A percentile compares a stretch with the other conserved stretches of the same genome.
phyloP scores from a whole-genome alignment of 2,113 vertebrate genomes.

The Balaeniceps rex region DNA sequence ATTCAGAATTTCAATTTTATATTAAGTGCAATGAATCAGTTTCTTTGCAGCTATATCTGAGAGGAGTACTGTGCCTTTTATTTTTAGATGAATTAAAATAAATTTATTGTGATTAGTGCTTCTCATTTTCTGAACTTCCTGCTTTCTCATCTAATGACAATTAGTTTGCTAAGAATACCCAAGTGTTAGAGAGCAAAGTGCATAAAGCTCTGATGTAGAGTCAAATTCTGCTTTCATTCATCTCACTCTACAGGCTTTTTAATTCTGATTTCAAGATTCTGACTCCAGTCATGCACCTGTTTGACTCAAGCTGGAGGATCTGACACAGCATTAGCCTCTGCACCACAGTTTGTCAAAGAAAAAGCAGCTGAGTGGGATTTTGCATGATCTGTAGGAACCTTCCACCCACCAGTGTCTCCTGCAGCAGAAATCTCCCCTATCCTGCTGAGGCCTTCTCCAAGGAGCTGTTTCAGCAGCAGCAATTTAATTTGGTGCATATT shows the following conservation, averaged over 20 bases:
- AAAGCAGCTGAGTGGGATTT: not conserved
- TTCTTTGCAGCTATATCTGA: not conserved
- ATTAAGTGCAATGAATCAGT: conserved; percentile 13
- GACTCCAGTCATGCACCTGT: not conserved
- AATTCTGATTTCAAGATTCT: not conserved
- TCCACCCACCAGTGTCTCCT: not conserved
- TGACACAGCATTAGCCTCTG: not conserved
- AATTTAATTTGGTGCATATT: not conserved
- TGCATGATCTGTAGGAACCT: not conserved
- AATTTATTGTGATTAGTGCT: conserved; percentile 23
- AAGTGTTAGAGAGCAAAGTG: not conserved
- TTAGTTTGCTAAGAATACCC: conserved; percentile 31
- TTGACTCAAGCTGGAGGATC: not conserved
- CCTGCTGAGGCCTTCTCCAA: not conserved
- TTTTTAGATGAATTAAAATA: conserved; percentile 47
- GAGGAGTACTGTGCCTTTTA: not conserved
- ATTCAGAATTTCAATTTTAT: not conserved
- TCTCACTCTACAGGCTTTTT: not conserved
- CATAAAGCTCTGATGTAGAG: not conserved
- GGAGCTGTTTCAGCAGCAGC: not conserved
- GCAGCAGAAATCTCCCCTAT: not conserved
- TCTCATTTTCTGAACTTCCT: conserved; percentile 38
- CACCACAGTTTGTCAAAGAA: not conserved
- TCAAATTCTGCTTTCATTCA: not conserved
- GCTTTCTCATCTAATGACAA: not conserved